Conservation (phyloP, 2,113 vertebrate species). For the Nerophis lumbriciformis region DNA sequence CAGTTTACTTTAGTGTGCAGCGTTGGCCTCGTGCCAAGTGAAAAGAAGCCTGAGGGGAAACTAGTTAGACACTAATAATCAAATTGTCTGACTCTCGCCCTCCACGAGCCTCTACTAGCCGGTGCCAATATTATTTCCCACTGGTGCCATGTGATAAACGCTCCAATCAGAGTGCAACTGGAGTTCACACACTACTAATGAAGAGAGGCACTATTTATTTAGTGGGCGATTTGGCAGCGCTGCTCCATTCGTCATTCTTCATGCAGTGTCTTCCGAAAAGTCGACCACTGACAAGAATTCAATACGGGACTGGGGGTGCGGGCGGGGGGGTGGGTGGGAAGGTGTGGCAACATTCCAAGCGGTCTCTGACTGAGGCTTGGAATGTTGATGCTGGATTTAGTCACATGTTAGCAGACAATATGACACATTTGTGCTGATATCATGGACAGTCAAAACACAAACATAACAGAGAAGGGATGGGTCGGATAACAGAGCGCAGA, state of each 20-base stretch:
- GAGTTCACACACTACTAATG: slow-evolving; percentile 34
- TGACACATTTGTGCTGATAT: background rate
- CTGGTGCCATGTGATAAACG: slow-evolving; percentile 49
- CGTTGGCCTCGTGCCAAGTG: slow-evolving; percentile 33
- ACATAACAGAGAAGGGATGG: too few species aligned
- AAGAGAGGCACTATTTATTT: slow-evolving; percentile 22
- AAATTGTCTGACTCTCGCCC: slow-evolving; percentile 41
- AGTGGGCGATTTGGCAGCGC: slow-evolving; percentile 39
- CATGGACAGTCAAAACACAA: too few species aligned
- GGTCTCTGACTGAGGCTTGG: slow-evolving; percentile 35
- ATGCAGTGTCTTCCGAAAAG: slow-evolving; percentile 17
- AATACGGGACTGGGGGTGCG: background rate
- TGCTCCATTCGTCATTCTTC: slow-evolving; percentile 16
- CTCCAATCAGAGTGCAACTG: slow-evolving; percentile 56
- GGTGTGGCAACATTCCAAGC: slow-evolving; percentile 51
- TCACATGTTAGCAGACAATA: slow-evolving; percentile 20
- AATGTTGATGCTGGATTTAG: slow-evolving; percentile 32
- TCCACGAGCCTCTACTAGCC: slow-evolving; percentile 5
- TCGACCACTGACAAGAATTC: slow-evolving; percentile 32
- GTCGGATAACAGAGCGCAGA: too few species aligned
- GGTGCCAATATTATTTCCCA: slow-evolving; percentile 51
- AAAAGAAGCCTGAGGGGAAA: slow-evolving; percentile 36
- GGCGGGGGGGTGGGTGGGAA: slow-evolving; percentile 4
- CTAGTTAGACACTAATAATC: slow-evolving; percentile 48
- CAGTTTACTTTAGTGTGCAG: slow-evolving; percentile 3